phyloP scores from a whole-genome alignment of 2,888 invertebrate species.

The Mayetiola destructor region DNA sequence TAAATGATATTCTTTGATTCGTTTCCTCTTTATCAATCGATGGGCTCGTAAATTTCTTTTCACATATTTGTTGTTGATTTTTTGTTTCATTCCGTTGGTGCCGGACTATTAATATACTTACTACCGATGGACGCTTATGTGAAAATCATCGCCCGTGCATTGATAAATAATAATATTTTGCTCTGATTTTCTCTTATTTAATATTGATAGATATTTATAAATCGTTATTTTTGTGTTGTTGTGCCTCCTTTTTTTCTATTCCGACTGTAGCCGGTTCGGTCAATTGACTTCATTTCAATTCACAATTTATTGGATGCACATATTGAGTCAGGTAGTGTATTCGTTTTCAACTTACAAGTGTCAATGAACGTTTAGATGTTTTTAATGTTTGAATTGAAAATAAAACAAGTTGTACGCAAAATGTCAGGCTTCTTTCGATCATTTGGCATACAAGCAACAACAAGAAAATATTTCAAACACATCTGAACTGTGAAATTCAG shows the following conservation, averaged over 20 bases:
- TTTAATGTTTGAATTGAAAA: too few species aligned
- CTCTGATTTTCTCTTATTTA: conserved; percentile 10
- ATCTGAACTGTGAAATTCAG: not conserved
- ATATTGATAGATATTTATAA: not conserved
- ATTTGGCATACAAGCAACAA: not conserved
- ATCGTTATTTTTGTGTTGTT: not conserved
- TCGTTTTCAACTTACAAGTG: conserved; percentile 2
- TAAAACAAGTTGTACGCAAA: too few species aligned
- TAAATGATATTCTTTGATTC: conserved; percentile 3
- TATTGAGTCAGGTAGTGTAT: conserved; percentile 4
- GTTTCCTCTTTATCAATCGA: not conserved
- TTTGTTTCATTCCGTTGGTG: conserved; percentile 12
- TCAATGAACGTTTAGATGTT: conserved; percentile 12
- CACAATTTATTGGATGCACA: not conserved
- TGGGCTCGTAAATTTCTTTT: conserved; percentile 13
- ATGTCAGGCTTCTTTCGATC: not conserved
- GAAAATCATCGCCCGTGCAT: conserved; percentile 12
- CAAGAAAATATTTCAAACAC: not conserved
- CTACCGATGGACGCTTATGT: conserved; percentile 3
- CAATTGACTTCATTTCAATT: not conserved
- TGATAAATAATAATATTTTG: conserved; percentile 10
- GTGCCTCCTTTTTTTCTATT: not conserved
- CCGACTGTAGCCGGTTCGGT: not conserved
- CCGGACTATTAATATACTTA: conserved; percentile 3
- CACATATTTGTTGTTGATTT: too few species aligned